Base-by-base conservation (phyloP, 2,888 invertebrate species). In the Margaritifera margaritifera region DNA sequence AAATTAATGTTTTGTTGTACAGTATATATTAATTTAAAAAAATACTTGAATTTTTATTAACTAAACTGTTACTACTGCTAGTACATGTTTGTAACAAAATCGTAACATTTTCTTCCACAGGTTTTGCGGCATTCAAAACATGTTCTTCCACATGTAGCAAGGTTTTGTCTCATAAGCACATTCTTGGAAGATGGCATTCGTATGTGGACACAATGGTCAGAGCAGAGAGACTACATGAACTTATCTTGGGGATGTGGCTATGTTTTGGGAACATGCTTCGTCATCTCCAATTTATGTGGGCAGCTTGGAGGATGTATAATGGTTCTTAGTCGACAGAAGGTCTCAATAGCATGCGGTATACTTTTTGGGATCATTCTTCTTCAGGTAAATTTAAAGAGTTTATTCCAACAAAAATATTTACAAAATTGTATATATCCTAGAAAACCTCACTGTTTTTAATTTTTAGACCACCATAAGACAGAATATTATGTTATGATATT, bases 161-260 rank as follows among this genome's bases (percentile, higher is more conserved):
- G 99, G 77, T 92, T 99, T 74, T 99, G 98, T 90, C 93, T 99
- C 72, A 97, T 99, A 88, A 97, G 98, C 84, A 99, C 99, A 84
- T 99, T 99, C 92, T 92, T 99, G 75, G 99, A 99, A 91, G 99
- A 99, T 92, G 99, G 99, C 2, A 92, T 99, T 72, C 94, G 99
- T 74, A 99, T 99, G 99, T 99, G 97, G 95, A 95, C 96, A 87
- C 99, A 99, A 90, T 99, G 98, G 98, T 93, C 93, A 66, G 98
- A 99, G 88, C 98, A 98, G 90, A 92, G 97, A 58, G 97, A 98
- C 89, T 99, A 98, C 90, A 98, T 99, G 96, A 95, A 97, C 89
- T 94, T 95, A 92, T 96, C 96, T 20, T 99, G 98, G 99, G 94
- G 95, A 60, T 98, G 98, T 91, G 99, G 99, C 59, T 94, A 94